Evolutionary conservation across 2,797 vertebrate genomes (phyloP), one percentile per base, ranked within the genome.

Genomic region (Pseudochromis fuscus): DNA sequence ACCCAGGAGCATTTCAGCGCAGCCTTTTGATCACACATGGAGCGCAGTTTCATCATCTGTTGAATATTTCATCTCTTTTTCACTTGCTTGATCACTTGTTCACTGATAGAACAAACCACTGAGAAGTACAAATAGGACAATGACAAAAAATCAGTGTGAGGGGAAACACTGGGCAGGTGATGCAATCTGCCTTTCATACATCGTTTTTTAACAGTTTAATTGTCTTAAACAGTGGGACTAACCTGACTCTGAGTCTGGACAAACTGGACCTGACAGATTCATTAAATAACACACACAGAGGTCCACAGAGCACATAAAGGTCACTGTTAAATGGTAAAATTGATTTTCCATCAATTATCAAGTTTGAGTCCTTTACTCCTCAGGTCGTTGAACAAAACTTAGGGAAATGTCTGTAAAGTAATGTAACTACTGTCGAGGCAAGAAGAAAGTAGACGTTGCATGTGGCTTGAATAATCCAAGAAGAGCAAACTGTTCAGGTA

Each of bases 31-130:
- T 88, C 82, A 45, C 58, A 79, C 64, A 35, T 18, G 13, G 58
- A 73, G 62, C 44, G 16, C 38, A 56, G 67, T 79, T 87, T 78
- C 83, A 69, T 79, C 85, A 79, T 60, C 69, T 65, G 52, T 30
- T 88, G 48, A 87, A 87, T 82, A 82, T 87, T 84, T 88, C 18
- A 90, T 83, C 62, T 48, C 18, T 37, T 49, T 66, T 72, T 75
- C 55, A 52, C 11, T 65, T n/a, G 62, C 56, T 62, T 8, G 28
- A 62, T 71, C 75, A 66, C 66, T 77, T 66, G 38, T 53, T 77
- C 3, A 11, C 18, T 25, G 10, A 35, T 35, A 60, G 38, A 64
- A 45, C 31, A 60, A 37, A 8, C 28, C 59, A 38, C 50, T n/a
- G 51, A 75, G 23, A 57, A n/a, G 49, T 4, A 46, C 35, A 67